These are phyloP conservation scores for Tachysurus fulvidraco DNA, from an alignment of 2,113 vertebrate genomes.

Conservation along the genomic window DNA sequence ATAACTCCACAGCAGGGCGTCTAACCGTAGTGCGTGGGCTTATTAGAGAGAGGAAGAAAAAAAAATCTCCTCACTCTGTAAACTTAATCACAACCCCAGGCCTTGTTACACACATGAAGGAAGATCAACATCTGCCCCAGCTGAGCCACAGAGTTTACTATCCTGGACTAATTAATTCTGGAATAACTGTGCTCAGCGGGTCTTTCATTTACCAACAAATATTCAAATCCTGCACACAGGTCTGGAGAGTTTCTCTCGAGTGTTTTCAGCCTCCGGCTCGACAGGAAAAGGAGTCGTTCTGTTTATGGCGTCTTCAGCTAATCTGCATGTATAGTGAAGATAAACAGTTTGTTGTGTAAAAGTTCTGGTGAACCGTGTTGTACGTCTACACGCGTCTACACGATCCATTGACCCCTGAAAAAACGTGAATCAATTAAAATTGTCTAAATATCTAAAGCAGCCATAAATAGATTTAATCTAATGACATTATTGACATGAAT, in stretches of 20 bases:
- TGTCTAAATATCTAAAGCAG: neutral
- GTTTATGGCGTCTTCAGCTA: neutral
- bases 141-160: conserved; percentile 22
- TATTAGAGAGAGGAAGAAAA: conserved; percentile 12
- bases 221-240: neutral
- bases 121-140: conserved; percentile 36
- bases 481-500: neutral
- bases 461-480: too few relatives aligned
- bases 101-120: conserved; percentile 12
- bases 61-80: conserved; percentile 1
- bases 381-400: neutral
- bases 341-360: neutral
- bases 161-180: conserved; percentile 39
- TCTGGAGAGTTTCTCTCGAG: neutral
- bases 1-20: conserved; percentile 48
- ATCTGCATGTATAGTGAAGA: conserved; percentile 1
- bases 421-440: neutral
- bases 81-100: conserved; percentile 30
- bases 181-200: conserved; percentile 2
- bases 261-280: neutral
- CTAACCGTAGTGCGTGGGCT: neutral
- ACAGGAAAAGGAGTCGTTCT: neutral
- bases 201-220: conserved; percentile 11
- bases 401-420: neutral
- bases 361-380: too few relatives aligned